Evolutionary conservation across 37 sponge, comb jelly and placozoan genomes (phyloP).

Genomic region (Mnemiopsis leidyi): DNA sequence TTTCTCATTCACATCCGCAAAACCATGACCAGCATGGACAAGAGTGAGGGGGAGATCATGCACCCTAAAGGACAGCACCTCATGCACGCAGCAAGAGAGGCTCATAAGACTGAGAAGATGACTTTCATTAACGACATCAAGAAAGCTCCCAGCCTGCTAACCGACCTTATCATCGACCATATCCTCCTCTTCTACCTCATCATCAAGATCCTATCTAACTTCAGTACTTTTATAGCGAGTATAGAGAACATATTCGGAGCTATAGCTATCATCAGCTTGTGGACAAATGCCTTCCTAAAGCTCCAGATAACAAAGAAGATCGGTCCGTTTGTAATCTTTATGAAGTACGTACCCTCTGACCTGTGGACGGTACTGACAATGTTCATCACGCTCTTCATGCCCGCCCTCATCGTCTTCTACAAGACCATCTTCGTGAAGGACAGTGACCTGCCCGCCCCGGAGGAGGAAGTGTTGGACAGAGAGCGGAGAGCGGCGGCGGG

Average conservation of each 20-base stretch:
- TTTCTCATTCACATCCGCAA: not conserved
- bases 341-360: conserved; percentile 30
- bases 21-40: not conserved
- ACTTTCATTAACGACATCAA: conserved; percentile 1
- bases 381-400: not conserved
- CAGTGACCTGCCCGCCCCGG: not conserved
- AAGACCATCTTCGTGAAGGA: conserved; percentile 8
- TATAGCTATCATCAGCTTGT: conserved; percentile 6
- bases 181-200: not conserved
- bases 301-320: conserved; percentile 31
- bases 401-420: conserved; percentile 12
- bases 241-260: not conserved
- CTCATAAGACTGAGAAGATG: not conserved
- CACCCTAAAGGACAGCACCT: not conserved
- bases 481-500: not conserved
- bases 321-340: conserved; percentile 17
- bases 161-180: not conserved
- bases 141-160: not conserved
- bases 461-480: not conserved
- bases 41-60: not conserved
- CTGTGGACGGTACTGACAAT: not conserved
- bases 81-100: not conserved
- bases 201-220: not conserved
- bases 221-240: not conserved
- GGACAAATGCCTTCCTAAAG: conserved; percentile 25